Evolutionary conservation across 2,888 invertebrate genomes (phyloP).

Genomic region (Aethes cnicana): DNA sequence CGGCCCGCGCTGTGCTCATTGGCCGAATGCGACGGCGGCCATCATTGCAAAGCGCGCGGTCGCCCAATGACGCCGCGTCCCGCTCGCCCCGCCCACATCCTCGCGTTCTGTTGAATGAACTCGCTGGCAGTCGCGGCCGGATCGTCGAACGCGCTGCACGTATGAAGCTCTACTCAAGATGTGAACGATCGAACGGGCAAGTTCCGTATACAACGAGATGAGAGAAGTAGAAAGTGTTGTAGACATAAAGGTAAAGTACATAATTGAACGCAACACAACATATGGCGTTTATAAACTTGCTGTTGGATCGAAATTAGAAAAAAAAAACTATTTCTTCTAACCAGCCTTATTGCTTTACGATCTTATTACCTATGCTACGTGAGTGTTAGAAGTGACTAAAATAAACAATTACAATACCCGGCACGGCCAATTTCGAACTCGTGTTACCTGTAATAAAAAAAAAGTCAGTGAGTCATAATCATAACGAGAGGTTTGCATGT

Average conservation of each 20-base stretch:
- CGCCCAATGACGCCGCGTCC: slow-evolving; percentile 75
- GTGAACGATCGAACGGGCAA: slow-evolving; percentile 34
- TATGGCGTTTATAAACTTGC: too few species aligned
- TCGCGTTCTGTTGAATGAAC: slow-evolving; percentile 73
- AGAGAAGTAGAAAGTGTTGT: slow-evolving; percentile 18
- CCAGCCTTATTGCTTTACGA: too few species aligned
- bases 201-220: slow-evolving; percentile 26
- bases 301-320: too few species aligned
- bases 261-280: slow-evolving; percentile 3
- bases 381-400: not conserved
- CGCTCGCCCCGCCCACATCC: slow-evolving; percentile 80
- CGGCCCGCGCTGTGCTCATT: slow-evolving; percentile 76
- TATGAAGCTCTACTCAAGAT: slow-evolving; percentile 35
- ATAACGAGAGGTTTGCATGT: slow-evolving; percentile 19
- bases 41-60: slow-evolving; percentile 64
- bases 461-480: slow-evolving; percentile 5
- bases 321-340: too few species aligned
- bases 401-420: slow-evolving; percentile 1
- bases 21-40: slow-evolving; percentile 79
- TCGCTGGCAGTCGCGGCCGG: slow-evolving; percentile 68
- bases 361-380: too few species aligned
- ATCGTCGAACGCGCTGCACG: slow-evolving; percentile 49
- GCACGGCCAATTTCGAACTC: not conserved
- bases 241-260: slow-evolving; percentile 24
- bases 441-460: slow-evolving; percentile 21